These are phyloP conservation scores for Peromyscus californicus DNA, from an alignment of 2,113 vertebrate genomes.

Conservation along the genomic window DNA sequence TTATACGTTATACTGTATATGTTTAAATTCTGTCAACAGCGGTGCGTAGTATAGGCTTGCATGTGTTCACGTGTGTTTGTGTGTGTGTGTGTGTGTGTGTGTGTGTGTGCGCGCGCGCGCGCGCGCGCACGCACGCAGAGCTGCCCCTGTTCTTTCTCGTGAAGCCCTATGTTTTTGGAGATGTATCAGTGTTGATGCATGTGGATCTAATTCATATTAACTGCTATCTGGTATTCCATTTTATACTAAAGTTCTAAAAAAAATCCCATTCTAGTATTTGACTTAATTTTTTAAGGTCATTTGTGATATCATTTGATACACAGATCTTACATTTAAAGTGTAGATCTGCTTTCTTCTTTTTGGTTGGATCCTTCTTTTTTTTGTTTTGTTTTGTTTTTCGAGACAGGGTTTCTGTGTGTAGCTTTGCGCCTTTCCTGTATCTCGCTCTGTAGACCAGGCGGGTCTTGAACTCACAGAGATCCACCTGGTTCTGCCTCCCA, in stretches of 20 bases:
- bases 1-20: not conserved
- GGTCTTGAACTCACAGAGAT: too few relatives aligned
- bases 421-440: too few relatives aligned
- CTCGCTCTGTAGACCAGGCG: too few relatives aligned
- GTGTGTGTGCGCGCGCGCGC: too few relatives aligned
- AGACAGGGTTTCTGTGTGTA: too few relatives aligned
- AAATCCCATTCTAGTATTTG: not conserved
- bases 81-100: too few relatives aligned
- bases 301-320: not conserved
- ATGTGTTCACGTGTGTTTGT: not conserved
- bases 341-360: not conserved
- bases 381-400: too few relatives aligned
- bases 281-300: not conserved
- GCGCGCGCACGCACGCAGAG: too few relatives aligned
- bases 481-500: too few relatives aligned
- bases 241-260: not conserved
- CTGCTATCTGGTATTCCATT: not conserved
- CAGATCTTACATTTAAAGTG: constrained; percentile 23
- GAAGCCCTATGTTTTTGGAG: not conserved
- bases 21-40: not conserved
- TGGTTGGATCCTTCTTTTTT: not conserved
- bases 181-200: not conserved
- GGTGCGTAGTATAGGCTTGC: not conserved
- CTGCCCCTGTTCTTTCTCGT: not conserved
- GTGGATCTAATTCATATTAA: not conserved